Base-by-base conservation (phyloP, 2,888 invertebrate genomes). In the Pimpla rufipes region DNA sequence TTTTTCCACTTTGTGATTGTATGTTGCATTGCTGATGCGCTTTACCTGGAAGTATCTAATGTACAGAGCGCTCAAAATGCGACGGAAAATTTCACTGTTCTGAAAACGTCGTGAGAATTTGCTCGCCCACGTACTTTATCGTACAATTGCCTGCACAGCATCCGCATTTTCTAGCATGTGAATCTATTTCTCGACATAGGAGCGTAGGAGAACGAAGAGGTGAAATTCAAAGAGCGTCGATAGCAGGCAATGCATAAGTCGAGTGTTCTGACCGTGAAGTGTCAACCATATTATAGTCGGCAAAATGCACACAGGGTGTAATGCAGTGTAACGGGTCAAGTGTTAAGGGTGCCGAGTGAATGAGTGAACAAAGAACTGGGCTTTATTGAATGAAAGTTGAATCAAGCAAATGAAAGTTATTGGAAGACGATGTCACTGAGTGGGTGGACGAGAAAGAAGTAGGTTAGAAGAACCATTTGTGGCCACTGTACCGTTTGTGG, bases 141-240 rank as follows among this genome's bases (percentile, higher is more conserved):
- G 50, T 8, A 11, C 10, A 42, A 8, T 42, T 42, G 42, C 42
- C 7, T 42, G 11, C 21, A 55, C n/a, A n/a, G n/a, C 13, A 52
- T 55, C 7, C 10, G 42, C 42, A 5, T 2, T 50, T 50, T 7
- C 16, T 50, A 18, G 1, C 2, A 50, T 50, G 50, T 3, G 18
- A n/a, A 50, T 50, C 3, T 50, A 50, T 50, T 50, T 47, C n/a
- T n/a, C n/a, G n/a, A n/a, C n/a, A 8, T 50, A n/a, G 7, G 4
- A 4, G 2, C 50, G 16, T 16, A 18, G 18, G 50, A 50, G n/a
- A 18, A 64, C 64, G 42, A 52, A 52, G 18, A 11, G 21, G 10
- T 21, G 40, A 42, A 66, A 66, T 75, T 66, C 11, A 35, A 67
- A 57, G 18, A 45, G 57, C 40, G 10, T 16, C 11, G 13, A 10